A percentile compares a stretch with the other conserved stretches of the same genome.
phyloP scores from a whole-genome alignment of 2,797 vertebrate species.

The Gymnothorax javanicus region DNA sequence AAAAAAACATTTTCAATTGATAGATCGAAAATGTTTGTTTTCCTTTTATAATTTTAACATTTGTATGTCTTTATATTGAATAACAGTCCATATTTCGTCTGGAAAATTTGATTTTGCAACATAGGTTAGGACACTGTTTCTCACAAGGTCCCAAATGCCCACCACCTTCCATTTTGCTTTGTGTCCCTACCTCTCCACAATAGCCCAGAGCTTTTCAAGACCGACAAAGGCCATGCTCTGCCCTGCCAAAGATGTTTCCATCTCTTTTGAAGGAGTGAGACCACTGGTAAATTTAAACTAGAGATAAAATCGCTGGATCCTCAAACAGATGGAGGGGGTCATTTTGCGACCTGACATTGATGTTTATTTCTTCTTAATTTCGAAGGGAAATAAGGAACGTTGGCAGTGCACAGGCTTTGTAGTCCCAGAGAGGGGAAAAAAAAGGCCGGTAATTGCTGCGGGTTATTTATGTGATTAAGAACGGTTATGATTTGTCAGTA shows the following conservation, averaged over 20 bases:
- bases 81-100: conserved; percentile 75
- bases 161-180: conserved; percentile 80
- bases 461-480: conserved; percentile 56
- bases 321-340: conserved; percentile 19
- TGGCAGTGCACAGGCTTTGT: conserved; percentile 36
- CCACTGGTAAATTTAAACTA: conserved; percentile 51
- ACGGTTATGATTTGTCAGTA: conserved; percentile 55
- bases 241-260: conserved; percentile 72
- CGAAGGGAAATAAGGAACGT: conserved; percentile 48
- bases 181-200: conserved; percentile 79
- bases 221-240: conserved; percentile 80
- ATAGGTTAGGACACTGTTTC: conserved; percentile 75
- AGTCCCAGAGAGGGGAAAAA: conserved; percentile 12
- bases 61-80: too few relatives aligned
- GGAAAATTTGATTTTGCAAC: conserved; percentile 81
- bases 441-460: conserved; percentile 2
- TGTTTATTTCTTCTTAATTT: conserved; percentile 32
- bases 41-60: too few relatives aligned
- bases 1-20: too few relatives aligned
- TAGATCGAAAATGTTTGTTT: too few relatives aligned
- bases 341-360: background rate
- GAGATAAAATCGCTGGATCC: conserved; percentile 42
- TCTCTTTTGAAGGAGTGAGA: conserved; percentile 70
- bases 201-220: conserved; percentile 82
- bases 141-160: conserved; percentile 68